A percentile compares a stretch with the other conserved stretches of the same genome.
These are phyloP conservation scores for Nemapogon koenigi DNA, from an alignment of 2,888 invertebrate species.

Conservation along the genomic window DNA sequence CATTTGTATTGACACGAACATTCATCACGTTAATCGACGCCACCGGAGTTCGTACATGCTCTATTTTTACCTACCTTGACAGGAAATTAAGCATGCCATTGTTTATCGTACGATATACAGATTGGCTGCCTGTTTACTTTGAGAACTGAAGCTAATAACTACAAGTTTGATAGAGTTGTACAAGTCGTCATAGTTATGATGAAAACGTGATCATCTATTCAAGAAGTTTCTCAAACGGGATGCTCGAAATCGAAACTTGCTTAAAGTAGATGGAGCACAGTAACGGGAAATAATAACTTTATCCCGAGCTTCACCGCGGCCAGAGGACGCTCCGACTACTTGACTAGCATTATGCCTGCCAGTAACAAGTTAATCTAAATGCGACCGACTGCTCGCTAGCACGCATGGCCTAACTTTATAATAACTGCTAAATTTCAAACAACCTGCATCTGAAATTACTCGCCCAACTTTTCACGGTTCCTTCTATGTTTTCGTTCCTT, in stretches of 20 bases:
- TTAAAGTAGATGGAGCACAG: slow-evolving; percentile 50
- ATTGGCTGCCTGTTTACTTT: neutral
- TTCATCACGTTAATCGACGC: too few relatives aligned
- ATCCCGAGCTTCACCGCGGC: slow-evolving; percentile 48
- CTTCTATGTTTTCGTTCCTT: slow-evolving; percentile 14
- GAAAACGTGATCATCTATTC: slow-evolving; percentile 55
- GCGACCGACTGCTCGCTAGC: slow-evolving; percentile 48
- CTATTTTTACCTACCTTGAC: too few relatives aligned
- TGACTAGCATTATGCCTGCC: slow-evolving; percentile 62
- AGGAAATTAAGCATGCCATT: too few relatives aligned
- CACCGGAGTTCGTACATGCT: too few relatives aligned
- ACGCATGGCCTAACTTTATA: slow-evolving; percentile 49
- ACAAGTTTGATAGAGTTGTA: slow-evolving; percentile 38
- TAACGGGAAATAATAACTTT: slow-evolving; percentile 64
- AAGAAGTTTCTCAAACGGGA: slow-evolving; percentile 47
- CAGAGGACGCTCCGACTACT: slow-evolving; percentile 51
- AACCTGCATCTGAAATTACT: slow-evolving; percentile 35
- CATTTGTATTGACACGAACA: too few relatives aligned
- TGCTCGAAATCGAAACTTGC: slow-evolving; percentile 53
- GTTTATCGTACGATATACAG: too few relatives aligned
- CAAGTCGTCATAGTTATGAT: slow-evolving; percentile 46
- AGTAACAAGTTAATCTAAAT: slow-evolving; percentile 65
- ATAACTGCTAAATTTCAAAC: slow-evolving; percentile 48
- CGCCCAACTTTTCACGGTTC: neutral
- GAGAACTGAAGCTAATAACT: slow-evolving; percentile 31